Evolutionary conservation across 1,140 invertebrate genomes (phyloP), one percentile per base, ranked within the genome.

Genomic region (Heliconius himera): DNA sequence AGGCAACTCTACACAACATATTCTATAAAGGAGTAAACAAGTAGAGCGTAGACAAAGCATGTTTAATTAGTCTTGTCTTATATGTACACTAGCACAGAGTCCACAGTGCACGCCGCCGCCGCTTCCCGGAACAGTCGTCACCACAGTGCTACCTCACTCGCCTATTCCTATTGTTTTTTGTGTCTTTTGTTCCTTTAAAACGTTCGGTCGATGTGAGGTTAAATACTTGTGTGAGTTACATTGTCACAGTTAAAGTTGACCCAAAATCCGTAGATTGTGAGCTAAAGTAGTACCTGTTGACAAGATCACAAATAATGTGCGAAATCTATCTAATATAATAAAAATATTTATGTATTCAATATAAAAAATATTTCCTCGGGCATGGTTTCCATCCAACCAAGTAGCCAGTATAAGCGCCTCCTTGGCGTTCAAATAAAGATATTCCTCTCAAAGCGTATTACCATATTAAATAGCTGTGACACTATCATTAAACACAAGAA

Each of bases 11-110:
- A 76, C 74, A 74, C 16, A 74, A 54, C 36, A 70, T 87, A 81
- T 46, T 89, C 85, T 90, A 76, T 86, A 79, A 54, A 76, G 82
- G 79, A 85, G 83, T 85, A 79, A 81, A 85, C 85, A 86, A 86
- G 41, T 70, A 73, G 77, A 80, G 73, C 80, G 82, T 72, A 90
- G 85, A 90, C 89, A 91, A 90, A 88, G 88, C 86, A 84, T 91
- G 88, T 91, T 89, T 90, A 89, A 91, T 90, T 87, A 90, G 85
- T 76, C 82, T 77, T 84, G 81, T 29, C 60, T 66, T 85, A 84
- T 88, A 56, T 56, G 54, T 56, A 56, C 54, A 22, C 41, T 56
- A 1, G 79, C 74, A 83, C 82, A 85, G 36, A 88, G 85, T 84
- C 81, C 82, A 77, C 85, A 82, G 75, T 74, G 83, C 79, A 80